phyloP scores from a whole-genome alignment of 2,888 invertebrate species.

The Acrobasis suavella region DNA sequence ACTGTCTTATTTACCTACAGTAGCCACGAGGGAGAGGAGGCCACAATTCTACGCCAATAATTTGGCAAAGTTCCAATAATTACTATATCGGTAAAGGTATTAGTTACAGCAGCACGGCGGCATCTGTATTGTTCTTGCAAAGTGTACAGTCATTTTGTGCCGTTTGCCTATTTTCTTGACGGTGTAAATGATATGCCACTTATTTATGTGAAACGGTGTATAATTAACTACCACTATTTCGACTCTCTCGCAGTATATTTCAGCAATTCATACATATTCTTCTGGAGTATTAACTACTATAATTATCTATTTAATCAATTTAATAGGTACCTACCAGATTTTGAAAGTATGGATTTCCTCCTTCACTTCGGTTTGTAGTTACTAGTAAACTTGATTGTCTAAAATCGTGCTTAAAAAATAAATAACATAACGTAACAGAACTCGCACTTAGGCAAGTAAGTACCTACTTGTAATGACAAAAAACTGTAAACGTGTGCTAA shows the following conservation, averaged over 20 bases:
- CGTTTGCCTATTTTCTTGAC: conserved; percentile 23
- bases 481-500: too few species aligned
- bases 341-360: too few species aligned
- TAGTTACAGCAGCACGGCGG: conserved; percentile 34
- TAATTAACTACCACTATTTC: conserved; percentile 2
- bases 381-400: too few species aligned
- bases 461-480: too few species aligned
- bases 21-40: conserved; percentile 39
- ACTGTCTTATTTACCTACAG: conserved; percentile 38
- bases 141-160: conserved; percentile 24
- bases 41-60: conserved; percentile 54
- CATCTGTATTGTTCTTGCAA: conserved; percentile 25
- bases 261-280: conserved; percentile 4
- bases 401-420: too few species aligned
- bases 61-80: conserved; percentile 49
- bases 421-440: too few species aligned
- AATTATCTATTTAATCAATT: not conserved
- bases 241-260: not conserved
- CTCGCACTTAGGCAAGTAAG: too few species aligned
- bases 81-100: conserved; percentile 52
- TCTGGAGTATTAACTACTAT: not conserved
- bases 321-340: not conserved
- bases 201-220: conserved; percentile 7
- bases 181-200: conserved; percentile 9
- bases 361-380: too few species aligned